These are phyloP conservation scores for Amaurobius ferox DNA, from an alignment of 2,888 invertebrate genomes.

Conservation along the genomic window DNA sequence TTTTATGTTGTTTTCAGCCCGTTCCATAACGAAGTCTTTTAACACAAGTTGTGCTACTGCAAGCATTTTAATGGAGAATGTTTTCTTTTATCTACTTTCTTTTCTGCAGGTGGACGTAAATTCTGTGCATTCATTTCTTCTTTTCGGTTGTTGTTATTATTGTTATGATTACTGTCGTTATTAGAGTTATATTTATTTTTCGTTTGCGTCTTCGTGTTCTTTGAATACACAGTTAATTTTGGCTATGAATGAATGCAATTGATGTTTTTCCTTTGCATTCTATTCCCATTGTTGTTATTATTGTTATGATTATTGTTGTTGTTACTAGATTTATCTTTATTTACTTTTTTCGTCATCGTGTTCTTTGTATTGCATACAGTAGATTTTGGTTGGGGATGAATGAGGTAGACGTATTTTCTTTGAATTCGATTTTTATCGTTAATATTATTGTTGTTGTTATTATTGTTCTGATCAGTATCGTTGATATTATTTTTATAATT, in stretches of 20 bases:
- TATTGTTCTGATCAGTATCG: too few species aligned
- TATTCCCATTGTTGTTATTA: too few species aligned
- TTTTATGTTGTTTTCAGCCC: conserved; percentile 64
- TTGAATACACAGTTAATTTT: conserved; percentile 25
- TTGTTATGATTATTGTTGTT: too few species aligned
- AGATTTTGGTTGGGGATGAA: too few species aligned
- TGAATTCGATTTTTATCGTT: too few species aligned
- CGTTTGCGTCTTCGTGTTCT: conserved; percentile 45
- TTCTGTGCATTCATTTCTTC: conserved; percentile 31
- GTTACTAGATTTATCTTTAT: too few species aligned
- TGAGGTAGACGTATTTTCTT: too few species aligned
- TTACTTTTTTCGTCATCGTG: too few species aligned
- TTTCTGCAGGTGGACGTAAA: conserved; percentile 21
- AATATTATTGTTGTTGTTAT: too few species aligned
- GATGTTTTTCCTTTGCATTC: too few species aligned
- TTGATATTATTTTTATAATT: too few species aligned
- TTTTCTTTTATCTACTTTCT: conserved; percentile 46
- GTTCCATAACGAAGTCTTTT: conserved; percentile 59
- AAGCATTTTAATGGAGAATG: conserved; percentile 40
- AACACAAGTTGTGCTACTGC: conserved; percentile 48
- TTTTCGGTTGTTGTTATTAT: conserved; percentile 34
- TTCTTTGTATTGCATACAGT: too few species aligned
- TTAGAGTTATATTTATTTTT: conserved; percentile 43
- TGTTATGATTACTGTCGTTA: conserved; percentile 50
- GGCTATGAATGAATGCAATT: neutral